phyloP scores from a whole-genome alignment of 2,113 vertebrate genomes.

The Monopterus albus region DNA sequence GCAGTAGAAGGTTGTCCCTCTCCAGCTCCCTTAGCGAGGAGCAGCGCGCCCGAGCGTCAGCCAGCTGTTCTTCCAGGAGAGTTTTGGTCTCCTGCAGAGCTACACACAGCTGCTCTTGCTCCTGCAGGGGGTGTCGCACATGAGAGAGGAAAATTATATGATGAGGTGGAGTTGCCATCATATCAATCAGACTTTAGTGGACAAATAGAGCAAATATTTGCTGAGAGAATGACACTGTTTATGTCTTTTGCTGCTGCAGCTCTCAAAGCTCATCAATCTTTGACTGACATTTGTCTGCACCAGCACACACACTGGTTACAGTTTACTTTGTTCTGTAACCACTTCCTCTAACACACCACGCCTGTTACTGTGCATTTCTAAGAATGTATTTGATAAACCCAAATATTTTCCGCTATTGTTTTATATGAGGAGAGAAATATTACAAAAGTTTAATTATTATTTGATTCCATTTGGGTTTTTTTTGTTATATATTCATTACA shows the following conservation, averaged over 20 bases:
- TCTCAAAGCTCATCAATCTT: not conserved
- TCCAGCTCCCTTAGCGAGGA: conserved; percentile 85
- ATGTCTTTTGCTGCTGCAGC: not conserved
- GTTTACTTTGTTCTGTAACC: too few relatives aligned
- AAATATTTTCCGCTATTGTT: not conserved
- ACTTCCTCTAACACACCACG: not conserved
- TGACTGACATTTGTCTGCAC: not conserved
- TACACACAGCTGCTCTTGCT: conserved; percentile 86
- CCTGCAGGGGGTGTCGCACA: conserved; percentile 75
- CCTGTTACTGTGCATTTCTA: not conserved
- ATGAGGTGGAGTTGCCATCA: not conserved
- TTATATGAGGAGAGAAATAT: not conserved
- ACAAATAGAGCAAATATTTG: not conserved
- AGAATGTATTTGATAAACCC: not conserved
- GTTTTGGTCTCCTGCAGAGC: conserved; percentile 87
- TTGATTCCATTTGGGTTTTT: too few relatives aligned
- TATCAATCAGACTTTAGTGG: not conserved
- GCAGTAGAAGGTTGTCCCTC: conserved; percentile 86
- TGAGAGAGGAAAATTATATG: not conserved
- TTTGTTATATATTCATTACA: too few relatives aligned
- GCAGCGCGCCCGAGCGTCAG: conserved; percentile 80
- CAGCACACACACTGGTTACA: not conserved
- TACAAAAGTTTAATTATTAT: not conserved
- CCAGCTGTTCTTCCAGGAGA: conserved; percentile 88
- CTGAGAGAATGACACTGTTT: not conserved